Evolutionary conservation across 2,888 invertebrate genomes (phyloP).

Genomic region (Orthosia incerta): DNA sequence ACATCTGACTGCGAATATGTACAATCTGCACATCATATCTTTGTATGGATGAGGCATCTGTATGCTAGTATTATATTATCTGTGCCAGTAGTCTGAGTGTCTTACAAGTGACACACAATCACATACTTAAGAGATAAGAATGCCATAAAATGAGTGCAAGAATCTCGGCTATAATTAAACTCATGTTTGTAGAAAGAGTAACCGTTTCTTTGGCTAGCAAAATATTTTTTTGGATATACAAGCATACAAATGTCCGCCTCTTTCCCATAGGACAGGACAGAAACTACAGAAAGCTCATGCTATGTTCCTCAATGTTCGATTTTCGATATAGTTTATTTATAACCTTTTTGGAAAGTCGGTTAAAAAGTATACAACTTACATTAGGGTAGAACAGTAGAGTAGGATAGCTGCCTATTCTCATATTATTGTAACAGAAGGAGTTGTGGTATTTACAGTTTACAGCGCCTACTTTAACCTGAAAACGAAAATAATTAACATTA

Average conservation of each 20-base stretch:
- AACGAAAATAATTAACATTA: slow-evolving; percentile 43
- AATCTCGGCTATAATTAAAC: slow-evolving; percentile 1
- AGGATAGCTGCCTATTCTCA: slow-evolving; percentile 94
- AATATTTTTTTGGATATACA: background rate
- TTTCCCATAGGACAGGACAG: background rate
- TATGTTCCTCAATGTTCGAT: background rate
- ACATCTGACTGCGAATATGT: too few species aligned
- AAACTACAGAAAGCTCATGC: background rate
- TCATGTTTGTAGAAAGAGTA: background rate
- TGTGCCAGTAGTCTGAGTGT: too few species aligned
- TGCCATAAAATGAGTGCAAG: slow-evolving; percentile 2
- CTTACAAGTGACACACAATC: background rate
- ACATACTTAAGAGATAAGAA: slow-evolving; percentile 8
- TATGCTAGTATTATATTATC: too few species aligned
- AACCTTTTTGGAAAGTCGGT: too few species aligned
- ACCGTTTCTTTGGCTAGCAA: background rate
- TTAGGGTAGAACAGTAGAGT: slow-evolving; percentile 93
- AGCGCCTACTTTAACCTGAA: slow-evolving; percentile 93
- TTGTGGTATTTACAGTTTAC: slow-evolving; percentile 97
- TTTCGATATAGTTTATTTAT: background rate
- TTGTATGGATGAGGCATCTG: too few species aligned
- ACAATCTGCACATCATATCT: too few species aligned
- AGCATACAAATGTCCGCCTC: too few species aligned
- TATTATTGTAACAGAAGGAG: slow-evolving; percentile 93
- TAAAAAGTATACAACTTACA: slow-evolving; percentile 76